phyloP scores from a whole-genome alignment of 2,888 invertebrate genomes.

The Brachypalpus laphriformis region DNA sequence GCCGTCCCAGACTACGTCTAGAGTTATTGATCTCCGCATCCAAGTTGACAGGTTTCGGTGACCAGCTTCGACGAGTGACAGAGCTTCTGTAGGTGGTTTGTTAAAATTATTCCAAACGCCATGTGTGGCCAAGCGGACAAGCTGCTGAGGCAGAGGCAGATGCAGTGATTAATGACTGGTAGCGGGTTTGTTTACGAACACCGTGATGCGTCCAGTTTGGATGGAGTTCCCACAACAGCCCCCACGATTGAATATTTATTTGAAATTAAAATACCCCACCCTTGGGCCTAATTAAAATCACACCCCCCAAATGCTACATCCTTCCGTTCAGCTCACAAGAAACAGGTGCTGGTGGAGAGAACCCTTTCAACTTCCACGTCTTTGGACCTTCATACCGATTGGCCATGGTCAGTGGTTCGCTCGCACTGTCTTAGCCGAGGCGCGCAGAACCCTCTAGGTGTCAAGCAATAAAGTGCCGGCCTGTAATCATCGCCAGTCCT shows the following conservation, averaged over 20 bases:
- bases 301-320: conserved; percentile 40
- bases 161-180: conserved; percentile 45
- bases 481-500: conserved; percentile 83
- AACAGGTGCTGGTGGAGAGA: conserved; percentile 56
- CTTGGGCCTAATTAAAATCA: conserved; percentile 62
- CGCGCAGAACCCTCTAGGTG: conserved; percentile 82
- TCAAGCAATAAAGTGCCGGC: conserved; percentile 83
- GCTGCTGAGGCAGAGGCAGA: conserved; percentile 39
- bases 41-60: conserved; percentile 65
- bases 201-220: conserved; percentile 20
- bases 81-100: conserved; percentile 69
- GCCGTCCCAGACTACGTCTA: conserved; percentile 24
- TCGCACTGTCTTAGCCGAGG: conserved; percentile 63
- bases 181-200: not conserved
- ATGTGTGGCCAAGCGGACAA: conserved; percentile 54
- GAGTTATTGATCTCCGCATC: conserved; percentile 60
- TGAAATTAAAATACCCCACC: conserved; percentile 12
- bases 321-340: conserved; percentile 21
- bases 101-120: conserved; percentile 57
- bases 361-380: conserved; percentile 57
- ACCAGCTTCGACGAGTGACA: conserved; percentile 64
- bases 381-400: conserved; percentile 45
- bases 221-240: conserved; percentile 2
- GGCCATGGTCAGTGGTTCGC: conserved; percentile 61
- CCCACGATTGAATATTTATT: conserved; percentile 40